phyloP scores from a whole-genome alignment of 35 echinoderm and acorn worm genomes.

The Hemicentrotus pulcherrimus region DNA sequence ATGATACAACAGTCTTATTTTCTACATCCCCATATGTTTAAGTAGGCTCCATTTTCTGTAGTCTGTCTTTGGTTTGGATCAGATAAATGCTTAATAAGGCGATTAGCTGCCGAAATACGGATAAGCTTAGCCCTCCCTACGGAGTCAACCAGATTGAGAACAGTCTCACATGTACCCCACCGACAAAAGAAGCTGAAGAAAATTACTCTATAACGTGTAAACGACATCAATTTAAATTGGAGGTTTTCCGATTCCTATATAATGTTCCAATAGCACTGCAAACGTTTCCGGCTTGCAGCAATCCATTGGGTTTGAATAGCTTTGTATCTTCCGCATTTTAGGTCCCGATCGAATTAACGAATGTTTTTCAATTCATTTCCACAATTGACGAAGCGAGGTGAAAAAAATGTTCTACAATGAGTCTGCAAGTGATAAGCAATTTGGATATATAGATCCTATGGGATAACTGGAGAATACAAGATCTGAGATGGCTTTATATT shows the following conservation, averaged over 20 bases:
- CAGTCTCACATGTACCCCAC: not conserved
- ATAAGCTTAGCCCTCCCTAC: not conserved
- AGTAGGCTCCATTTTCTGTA: not conserved
- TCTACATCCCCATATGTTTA: not conserved
- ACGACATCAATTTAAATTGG: conserved; percentile 4
- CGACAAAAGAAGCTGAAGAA: not conserved
- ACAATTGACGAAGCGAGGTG: not conserved
- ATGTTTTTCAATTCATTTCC: conserved; percentile 12
- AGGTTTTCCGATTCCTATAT: conserved; percentile 1
- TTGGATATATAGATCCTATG: not conserved
- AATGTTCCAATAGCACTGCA: not conserved
- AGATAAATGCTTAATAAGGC: not conserved
- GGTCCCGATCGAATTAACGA: not conserved
- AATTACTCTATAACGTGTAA: not conserved
- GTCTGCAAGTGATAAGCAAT: not conserved
- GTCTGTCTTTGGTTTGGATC: not conserved
- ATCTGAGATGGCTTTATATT: too few relatives aligned
- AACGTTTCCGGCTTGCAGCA: not conserved
- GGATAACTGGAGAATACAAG: not conserved
- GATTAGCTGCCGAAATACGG: not conserved
- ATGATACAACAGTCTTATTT: not conserved
- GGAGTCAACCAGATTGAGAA: not conserved
- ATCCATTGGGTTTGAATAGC: not conserved
- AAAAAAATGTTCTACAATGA: conserved; percentile 1
- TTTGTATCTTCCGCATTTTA: not conserved